Evolutionary conservation across 1,140 invertebrate genomes (phyloP), one percentile per base, ranked within the genome.

Genomic region (Diorhabda sublineata): DNA sequence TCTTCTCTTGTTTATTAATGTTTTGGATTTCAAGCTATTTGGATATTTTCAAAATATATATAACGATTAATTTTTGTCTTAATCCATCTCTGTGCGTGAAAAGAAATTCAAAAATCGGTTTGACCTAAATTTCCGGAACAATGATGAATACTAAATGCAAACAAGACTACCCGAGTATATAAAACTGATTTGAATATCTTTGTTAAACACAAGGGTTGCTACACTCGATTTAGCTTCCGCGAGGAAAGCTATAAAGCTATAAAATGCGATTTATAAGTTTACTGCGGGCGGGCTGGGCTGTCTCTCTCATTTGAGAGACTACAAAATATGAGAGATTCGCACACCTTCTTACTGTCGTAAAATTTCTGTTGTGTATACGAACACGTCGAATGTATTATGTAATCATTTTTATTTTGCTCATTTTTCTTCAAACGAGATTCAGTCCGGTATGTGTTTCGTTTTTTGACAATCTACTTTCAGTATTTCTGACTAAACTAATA

Each of bases 191-290:
- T 77, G 76, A 77, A 77, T 74, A 77, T 63, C 70, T 74, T 74
- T 71, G 69, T 75, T 74, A 75, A 75, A 68, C 74, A 71, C 72
- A 72, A 74, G 74, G 9, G 61, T 68, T 74, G 73, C 73, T 69
- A 70, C 75, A 72, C 73, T 74, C 76, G 76, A 77, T 77, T 75
- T 76, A 77, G 70, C 73, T 70, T 65, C 66, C 71, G 71, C 70
- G 74, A 69, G 71, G 70, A 75, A 78, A 75, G 76, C 77, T 74
- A 75, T 80, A 80, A 80, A 80, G 76, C 78, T 76, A 80, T 80
- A 80, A 80, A 80, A 79, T 73, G 75, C 75, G 77, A 79, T 80
- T 80, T 80, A 80, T 80, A 74, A 74, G 75, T 80, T 80, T 80
- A 80, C 79, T 77, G 77, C 78, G 75, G 76, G 11, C 11, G 11